Percentiles rank a stretch among this genome's conserved stretches.
Conservation (phyloP, 2,888 invertebrate genomes). For the Chromoteleia sp. region DNA sequence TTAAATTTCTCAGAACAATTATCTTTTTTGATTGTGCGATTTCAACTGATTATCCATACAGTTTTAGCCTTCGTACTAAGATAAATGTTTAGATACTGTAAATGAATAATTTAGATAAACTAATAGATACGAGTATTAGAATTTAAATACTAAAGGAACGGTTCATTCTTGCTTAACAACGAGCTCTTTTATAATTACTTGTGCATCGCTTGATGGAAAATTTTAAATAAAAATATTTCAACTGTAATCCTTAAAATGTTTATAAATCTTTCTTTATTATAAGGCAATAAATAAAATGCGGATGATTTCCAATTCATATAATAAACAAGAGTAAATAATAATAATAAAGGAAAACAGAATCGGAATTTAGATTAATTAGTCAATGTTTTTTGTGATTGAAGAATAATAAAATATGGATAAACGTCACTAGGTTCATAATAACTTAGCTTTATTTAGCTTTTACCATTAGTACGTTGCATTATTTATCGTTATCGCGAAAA, state of each 20-base stretch:
- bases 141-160: slow-evolving; percentile 15
- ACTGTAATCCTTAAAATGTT: no score
- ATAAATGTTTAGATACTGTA: slow-evolving; percentile 17
- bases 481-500: slow-evolving; percentile 64
- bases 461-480: slow-evolving; percentile 52
- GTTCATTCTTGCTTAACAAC: not conserved
- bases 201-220: no score
- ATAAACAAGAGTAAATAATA: not conserved
- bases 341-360: not conserved
- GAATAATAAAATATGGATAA: slow-evolving; percentile 26
- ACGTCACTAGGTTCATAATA: slow-evolving; percentile 36
- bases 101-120: slow-evolving; percentile 14
- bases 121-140: slow-evolving; percentile 2
- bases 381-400: slow-evolving; percentile 1
- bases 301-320: not conserved
- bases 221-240: no score
- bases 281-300: not conserved
- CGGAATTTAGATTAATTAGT: slow-evolving; percentile 29
- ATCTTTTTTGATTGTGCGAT: slow-evolving; percentile 14
- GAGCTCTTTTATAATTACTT: no score
- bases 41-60: not conserved
- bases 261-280: no score
- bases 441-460: slow-evolving; percentile 38
- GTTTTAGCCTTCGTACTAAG: not conserved
- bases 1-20: slow-evolving; percentile 32